Evolutionary conservation across 2,113 vertebrate species (phyloP), one percentile per base, ranked within the genome.

Genomic region (Rhodinocichla rosea): DNA sequence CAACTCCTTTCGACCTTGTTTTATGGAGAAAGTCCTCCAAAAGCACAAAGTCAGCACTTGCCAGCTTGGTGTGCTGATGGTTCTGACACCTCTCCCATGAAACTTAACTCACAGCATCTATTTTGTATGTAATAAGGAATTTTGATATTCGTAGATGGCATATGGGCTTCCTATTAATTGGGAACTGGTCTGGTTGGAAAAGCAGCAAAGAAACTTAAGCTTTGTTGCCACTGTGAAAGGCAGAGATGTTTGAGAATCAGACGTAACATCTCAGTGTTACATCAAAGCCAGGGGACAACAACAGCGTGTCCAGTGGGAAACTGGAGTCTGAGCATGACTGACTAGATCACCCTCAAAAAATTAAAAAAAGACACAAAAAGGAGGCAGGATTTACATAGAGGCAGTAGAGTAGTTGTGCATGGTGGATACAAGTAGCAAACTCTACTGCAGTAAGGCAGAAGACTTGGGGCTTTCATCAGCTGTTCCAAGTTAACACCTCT

Each of bases 171-270:
- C 44, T 22, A 7, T 11, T 23, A 64, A 44, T 6, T 17, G 23
- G 50, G 33, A 20, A 44, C 27, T n/a, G 26, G 7, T 75, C 32
- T 65, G 28, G 28, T 12, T 52, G 42, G 55, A 86, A 86, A 94
- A 90, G 42, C 50, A 86, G 60, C 24, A 64, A 50, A 63, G 30
- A 70, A 76, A 57, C 14, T 35, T 33, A 9, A 81, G 35, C 20
- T 68, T 53, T 63, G 37, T 10, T 59, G 13, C 5, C 21, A 3
- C 2, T 16, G 30, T 23, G 59, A 74, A 64, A 49, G 45, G 55
- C 40, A n/a, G 24, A 40, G 13, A n/a, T 1, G 1, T 35, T 73
- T 3, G 4, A 35, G 69, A 57, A 13, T 11, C 0, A 2, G 44
- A 37, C 37, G 45, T 26, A 70, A 39, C 56, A 21, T 9, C 11